Percentiles rank a stretch among this genome's conserved stretches.
Conservation (phyloP, 2,797 vertebrate genomes). For the Neosilurus hyrtlii region DNA sequence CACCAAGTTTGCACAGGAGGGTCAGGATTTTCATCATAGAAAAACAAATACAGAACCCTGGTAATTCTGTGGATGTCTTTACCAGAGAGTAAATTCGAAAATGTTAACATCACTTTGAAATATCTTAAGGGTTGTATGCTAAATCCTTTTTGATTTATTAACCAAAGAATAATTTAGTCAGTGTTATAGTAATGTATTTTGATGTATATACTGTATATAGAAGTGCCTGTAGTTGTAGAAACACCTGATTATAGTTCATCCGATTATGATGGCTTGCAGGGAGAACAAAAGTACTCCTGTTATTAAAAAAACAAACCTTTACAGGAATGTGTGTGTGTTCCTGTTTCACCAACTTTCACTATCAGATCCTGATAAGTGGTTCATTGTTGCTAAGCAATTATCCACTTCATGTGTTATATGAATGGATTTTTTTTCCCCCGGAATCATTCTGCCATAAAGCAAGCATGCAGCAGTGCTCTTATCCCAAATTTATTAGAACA, state of each 20-base stretch:
- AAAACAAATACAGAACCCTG: too few relatives aligned
- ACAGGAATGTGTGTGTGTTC: constrained; percentile 25
- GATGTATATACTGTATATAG: background rate
- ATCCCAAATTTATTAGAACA: background rate
- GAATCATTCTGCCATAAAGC: background rate
- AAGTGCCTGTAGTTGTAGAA: background rate
- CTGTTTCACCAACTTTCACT: constrained; percentile 20
- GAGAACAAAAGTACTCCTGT: background rate
- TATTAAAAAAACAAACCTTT: background rate
- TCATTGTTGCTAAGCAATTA: constrained; percentile 4
- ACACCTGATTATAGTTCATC: background rate
- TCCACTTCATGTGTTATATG: background rate
- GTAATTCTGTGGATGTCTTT: background rate
- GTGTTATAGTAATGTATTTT: too few relatives aligned
- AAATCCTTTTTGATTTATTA: too few relatives aligned
- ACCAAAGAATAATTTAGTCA: background rate
- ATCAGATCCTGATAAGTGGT: constrained; percentile 32
- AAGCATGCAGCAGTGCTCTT: background rate
- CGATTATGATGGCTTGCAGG: background rate
- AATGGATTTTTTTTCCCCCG: background rate
- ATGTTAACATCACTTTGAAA: background rate
- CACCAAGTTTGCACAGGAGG: too few relatives aligned
- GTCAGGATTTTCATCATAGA: too few relatives aligned
- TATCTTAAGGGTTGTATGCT: background rate
- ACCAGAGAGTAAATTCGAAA: background rate